These are phyloP conservation scores for Galaxea fascicularis DNA, from an alignment of 92 coral and sea anemone species.

Conservation along the genomic window DNA sequence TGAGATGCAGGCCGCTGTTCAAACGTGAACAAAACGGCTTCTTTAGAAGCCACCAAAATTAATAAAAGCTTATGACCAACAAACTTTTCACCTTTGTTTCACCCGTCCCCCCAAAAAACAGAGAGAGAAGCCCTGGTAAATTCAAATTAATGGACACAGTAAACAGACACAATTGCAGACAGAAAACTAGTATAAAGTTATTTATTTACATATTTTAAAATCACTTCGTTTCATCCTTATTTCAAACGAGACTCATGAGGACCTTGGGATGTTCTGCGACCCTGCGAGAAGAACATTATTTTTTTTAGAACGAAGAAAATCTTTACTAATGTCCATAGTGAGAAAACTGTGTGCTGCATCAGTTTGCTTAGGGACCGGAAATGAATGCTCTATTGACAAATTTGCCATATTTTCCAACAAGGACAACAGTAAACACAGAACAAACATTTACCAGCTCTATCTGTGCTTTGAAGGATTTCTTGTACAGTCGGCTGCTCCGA, in stretches of 20 bases:
- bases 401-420: not conserved
- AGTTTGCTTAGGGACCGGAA: not conserved
- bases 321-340: not conserved
- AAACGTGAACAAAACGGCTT: conserved; percentile 33
- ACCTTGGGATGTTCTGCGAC: conserved; percentile 1
- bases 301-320: not conserved
- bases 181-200: not conserved
- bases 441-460: conserved; percentile 12
- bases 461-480: not conserved
- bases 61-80: conserved; percentile 28
- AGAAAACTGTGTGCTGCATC: not conserved
- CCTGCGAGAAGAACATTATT: not conserved
- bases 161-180: not conserved
- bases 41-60: conserved; percentile 56
- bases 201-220: not conserved
- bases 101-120: not conserved
- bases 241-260: not conserved
- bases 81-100: not conserved
- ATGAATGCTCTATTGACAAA: not conserved
- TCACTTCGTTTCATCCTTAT: conserved; percentile 1
- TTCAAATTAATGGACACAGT: not conserved
- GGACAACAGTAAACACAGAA: conserved; percentile 15
- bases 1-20: not conserved
- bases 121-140: not conserved
- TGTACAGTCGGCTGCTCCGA: conserved; percentile 6